These are phyloP conservation scores for Eumerus sabulonum DNA, from an alignment of 2,888 invertebrate species.

Conservation along the genomic window DNA sequence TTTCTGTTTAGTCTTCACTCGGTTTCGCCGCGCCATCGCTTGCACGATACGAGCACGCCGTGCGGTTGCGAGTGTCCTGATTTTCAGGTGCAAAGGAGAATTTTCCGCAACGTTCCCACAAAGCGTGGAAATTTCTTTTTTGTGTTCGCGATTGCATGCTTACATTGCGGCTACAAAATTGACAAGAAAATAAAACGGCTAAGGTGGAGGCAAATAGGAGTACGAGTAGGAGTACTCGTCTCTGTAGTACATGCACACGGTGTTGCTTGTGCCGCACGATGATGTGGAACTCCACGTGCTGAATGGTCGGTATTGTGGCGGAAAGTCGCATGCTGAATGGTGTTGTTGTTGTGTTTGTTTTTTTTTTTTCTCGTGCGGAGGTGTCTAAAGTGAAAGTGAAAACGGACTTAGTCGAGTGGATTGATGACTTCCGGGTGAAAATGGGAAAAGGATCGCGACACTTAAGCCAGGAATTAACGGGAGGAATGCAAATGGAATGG, in stretches of 20 bases:
- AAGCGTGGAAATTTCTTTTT: conserved; percentile 65
- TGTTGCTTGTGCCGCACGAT: neutral
- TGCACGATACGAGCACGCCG: no score
- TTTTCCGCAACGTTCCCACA: conserved; percentile 66
- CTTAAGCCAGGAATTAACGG: no score
- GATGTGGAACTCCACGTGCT: conserved; percentile 51
- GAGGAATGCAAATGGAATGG: no score
- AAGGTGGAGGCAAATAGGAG: conserved; percentile 33
- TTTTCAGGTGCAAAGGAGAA: conserved; percentile 64
- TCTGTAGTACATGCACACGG: neutral
- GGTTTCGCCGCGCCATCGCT: conserved; percentile 17
- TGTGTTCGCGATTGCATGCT: conserved; percentile 65
- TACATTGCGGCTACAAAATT: conserved; percentile 68
- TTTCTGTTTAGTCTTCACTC: conserved; percentile 54
- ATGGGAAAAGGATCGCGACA: neutral
- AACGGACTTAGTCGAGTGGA: neutral
- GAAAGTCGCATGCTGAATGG: neutral
- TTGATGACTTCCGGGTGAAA: neutral
- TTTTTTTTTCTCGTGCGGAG: no score
- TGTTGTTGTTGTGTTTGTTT: no score
- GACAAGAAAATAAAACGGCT: conserved; percentile 68
- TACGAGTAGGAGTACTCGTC: no score
- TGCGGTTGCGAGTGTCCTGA: conserved; percentile 25
- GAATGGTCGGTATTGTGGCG: conserved; percentile 18
- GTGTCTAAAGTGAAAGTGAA: no score